These are phyloP conservation scores for Drosophila pseudoobscura DNA, from an alignment of 1,140 invertebrate species.

Conservation along the genomic window DNA sequence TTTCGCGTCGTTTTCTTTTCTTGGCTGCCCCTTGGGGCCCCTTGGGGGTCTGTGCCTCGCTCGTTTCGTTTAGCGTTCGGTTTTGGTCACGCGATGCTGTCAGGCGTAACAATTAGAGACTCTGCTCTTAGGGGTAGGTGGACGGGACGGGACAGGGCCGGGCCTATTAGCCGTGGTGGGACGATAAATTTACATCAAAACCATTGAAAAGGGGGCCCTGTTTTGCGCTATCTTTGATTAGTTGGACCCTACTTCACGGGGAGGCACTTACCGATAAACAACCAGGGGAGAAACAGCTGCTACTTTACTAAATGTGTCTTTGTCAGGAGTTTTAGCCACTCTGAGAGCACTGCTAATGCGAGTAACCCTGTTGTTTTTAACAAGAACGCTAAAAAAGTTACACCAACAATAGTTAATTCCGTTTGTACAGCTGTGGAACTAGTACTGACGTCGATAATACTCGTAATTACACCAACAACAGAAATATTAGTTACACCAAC, in stretches of 20 bases:
- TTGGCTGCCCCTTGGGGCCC: background rate
- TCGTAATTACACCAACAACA: no score
- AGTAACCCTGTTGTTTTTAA: no score
- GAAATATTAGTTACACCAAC: no score
- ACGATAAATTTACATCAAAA: constrained; percentile 28
- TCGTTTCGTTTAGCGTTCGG: constrained; percentile 51
- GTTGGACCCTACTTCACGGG: background rate
- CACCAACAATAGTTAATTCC: no score
- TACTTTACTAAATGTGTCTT: no score
- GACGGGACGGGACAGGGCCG: constrained; percentile 37
- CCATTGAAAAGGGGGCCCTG: constrained; percentile 15
- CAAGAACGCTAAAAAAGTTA: no score
- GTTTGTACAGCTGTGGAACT: no score
- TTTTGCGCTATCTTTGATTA: background rate
- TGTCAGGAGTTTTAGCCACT: no score
- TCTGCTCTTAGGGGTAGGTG: constrained; percentile 37
- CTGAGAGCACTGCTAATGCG: no score
- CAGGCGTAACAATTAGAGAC: constrained; percentile 46
- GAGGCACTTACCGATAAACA: no score
- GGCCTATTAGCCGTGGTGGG: constrained; percentile 8
- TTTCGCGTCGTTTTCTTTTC: constrained; percentile 27
- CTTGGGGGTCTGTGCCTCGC: constrained; percentile 34
- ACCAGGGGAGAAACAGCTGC: background rate
- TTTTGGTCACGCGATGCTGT: constrained; percentile 53
- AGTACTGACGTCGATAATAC: no score